Conservation (phyloP, 23 tunicate species). For the Trididemnum miniatum region DNA sequence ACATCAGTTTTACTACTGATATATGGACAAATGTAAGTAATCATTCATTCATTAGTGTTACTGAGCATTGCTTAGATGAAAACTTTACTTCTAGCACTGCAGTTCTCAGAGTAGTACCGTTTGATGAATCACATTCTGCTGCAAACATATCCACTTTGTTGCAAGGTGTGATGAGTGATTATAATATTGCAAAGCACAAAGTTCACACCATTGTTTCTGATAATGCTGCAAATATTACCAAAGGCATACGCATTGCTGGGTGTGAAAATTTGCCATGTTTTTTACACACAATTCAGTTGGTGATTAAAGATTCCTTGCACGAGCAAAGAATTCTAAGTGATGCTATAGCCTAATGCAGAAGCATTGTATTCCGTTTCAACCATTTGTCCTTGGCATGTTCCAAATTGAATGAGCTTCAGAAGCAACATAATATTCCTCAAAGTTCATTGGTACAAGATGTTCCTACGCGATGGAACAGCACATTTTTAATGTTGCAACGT, state of each 20-base stretch:
- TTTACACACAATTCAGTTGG: constrained; percentile 33
- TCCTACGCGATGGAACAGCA: constrained; percentile 33
- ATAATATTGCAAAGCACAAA: constrained; percentile 3
- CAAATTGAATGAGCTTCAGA: constrained; percentile 11
- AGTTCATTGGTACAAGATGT: constrained; percentile 17
- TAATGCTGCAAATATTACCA: constrained; percentile 28
- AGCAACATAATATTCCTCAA: constrained; percentile 12
- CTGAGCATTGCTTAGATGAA: constrained; percentile 25
- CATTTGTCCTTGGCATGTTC: constrained; percentile 28
- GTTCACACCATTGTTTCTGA: constrained; percentile 14
- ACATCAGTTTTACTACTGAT: constrained; percentile 41
- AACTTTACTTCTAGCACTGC: constrained; percentile 1
- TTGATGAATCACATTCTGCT: constrained; percentile 30
- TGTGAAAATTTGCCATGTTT: neutral
- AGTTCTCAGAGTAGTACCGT: constrained; percentile 18
- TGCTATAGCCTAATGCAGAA: constrained; percentile 19
- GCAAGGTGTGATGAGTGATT: constrained; percentile 10
- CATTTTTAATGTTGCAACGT: constrained; percentile 22
- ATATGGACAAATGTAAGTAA: constrained; percentile 23
- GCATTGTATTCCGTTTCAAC: constrained; percentile 16
- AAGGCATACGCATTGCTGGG: constrained; percentile 18
- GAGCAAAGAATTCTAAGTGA: constrained; percentile 25
- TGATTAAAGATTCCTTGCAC: constrained; percentile 10
- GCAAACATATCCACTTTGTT: constrained; percentile 24
- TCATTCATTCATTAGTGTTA: constrained; percentile 33